phyloP scores from a whole-genome alignment of 1,140 invertebrate genomes.

The Chrysoperla carnea region DNA sequence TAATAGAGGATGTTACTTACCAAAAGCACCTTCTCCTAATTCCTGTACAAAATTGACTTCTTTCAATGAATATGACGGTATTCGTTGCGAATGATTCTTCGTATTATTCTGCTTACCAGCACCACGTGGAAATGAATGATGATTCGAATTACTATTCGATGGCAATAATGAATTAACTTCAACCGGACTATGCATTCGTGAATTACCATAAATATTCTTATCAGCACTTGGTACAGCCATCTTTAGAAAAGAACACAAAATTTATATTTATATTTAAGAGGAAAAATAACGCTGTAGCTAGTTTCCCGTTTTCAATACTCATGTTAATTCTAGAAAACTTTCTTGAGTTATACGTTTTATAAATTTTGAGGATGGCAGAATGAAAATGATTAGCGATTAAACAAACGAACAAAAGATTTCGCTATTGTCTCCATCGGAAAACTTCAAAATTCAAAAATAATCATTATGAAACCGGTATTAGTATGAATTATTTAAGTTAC shows the following conservation, averaged over 20 bases:
- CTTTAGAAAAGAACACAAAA: conserved; percentile 13
- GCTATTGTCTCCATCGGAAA: too few relatives aligned
- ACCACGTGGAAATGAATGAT: conserved; percentile 10
- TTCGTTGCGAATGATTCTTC: conserved; percentile 28
- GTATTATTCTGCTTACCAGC: conserved; percentile 10
- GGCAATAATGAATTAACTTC: conserved; percentile 61
- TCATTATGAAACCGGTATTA: too few relatives aligned
- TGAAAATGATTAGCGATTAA: too few relatives aligned
- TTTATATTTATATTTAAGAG: conserved; percentile 1
- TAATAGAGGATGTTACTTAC: conserved; percentile 27
- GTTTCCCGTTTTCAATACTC: too few relatives aligned
- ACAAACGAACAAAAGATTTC: too few relatives aligned
- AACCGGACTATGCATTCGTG: conserved; percentile 44
- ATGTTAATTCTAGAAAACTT: too few relatives aligned
- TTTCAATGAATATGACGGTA: conserved; percentile 53
- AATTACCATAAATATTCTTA: conserved; percentile 60
- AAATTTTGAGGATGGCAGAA: too few relatives aligned
- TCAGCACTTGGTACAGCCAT: conserved; percentile 48
- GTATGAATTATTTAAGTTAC: too few relatives aligned
- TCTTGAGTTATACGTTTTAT: too few relatives aligned
- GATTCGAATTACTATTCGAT: conserved; percentile 28
- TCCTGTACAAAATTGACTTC: conserved; percentile 85
- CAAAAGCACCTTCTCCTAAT: conserved; percentile 91
- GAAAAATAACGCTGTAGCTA: not conserved
- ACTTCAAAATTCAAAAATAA: too few relatives aligned